These are phyloP conservation scores for Psittacula cyanocephala DNA, from an alignment of 2,113 vertebrate genomes.

Conservation along the genomic window DNA sequence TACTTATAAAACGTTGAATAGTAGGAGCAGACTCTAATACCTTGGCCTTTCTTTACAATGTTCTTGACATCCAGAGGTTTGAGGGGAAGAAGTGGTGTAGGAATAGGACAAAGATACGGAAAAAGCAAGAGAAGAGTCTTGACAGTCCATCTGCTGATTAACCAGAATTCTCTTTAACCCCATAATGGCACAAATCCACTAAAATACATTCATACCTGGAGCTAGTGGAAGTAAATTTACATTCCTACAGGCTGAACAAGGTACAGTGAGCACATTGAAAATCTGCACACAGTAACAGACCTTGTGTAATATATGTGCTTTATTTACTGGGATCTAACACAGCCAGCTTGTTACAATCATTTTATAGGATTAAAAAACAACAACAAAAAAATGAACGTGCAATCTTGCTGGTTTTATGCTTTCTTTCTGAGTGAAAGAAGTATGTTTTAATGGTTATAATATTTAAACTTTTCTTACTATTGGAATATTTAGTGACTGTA, in stretches of 20 bases:
- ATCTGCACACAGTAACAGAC: neutral
- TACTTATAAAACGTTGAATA: neutral
- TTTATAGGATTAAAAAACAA: neutral
- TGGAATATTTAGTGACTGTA: neutral
- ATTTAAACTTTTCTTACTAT: neutral
- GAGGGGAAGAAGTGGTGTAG: neutral
- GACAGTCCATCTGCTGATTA: neutral
- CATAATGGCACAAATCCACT: neutral
- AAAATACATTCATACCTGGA: neutral
- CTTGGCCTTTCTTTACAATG: neutral
- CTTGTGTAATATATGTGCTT: neutral
- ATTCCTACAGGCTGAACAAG: neutral
- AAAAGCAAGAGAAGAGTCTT: neutral
- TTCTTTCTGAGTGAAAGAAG: neutral
- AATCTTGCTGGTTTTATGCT: neutral
- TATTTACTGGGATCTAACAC: neutral
- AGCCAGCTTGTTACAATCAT: neutral
- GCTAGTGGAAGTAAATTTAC: neutral
- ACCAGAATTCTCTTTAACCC: neutral
- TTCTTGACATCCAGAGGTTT: neutral
- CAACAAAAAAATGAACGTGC: neutral
- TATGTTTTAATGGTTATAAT: neutral
- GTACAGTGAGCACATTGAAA: neutral
- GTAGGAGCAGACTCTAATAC: neutral
- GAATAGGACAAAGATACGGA: neutral